These are phyloP conservation scores for Donacobius atricapilla DNA, from an alignment of 2,113 vertebrate species.

Conservation along the genomic window DNA sequence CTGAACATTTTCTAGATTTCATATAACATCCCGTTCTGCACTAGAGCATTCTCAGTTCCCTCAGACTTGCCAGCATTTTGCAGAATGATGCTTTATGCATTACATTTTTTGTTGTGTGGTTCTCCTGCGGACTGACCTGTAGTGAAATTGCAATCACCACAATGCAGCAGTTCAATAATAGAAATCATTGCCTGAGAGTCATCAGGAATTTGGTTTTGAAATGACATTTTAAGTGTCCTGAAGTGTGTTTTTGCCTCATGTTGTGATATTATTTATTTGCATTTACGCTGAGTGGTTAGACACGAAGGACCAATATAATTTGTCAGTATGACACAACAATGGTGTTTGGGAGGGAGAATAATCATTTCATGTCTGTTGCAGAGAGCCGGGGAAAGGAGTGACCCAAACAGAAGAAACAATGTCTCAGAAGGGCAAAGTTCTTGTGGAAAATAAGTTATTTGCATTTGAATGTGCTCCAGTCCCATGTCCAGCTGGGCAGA, in stretches of 20 bases:
- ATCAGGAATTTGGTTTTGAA: neutral
- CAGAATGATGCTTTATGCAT: neutral
- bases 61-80: neutral
- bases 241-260: neutral
- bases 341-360: neutral
- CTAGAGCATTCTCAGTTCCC: neutral
- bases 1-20: neutral
- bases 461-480: conserved; percentile 42
- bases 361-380: neutral
- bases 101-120: neutral
- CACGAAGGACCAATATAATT: neutral
- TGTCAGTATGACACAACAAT: neutral
- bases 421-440: neutral
- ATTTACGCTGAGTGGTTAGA: neutral
- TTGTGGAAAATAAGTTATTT: neutral
- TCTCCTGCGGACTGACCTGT: neutral
- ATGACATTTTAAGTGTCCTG: neutral
- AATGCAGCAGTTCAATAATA: neutral
- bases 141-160: neutral
- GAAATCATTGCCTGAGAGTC: neutral
- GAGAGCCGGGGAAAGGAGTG: neutral
- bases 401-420: neutral
- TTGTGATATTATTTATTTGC: neutral
- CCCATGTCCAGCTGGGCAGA: neutral
- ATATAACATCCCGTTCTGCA: neutral